Base-by-base conservation (phyloP, 2,888 invertebrate genomes). In the Dryobota labecula region DNA sequence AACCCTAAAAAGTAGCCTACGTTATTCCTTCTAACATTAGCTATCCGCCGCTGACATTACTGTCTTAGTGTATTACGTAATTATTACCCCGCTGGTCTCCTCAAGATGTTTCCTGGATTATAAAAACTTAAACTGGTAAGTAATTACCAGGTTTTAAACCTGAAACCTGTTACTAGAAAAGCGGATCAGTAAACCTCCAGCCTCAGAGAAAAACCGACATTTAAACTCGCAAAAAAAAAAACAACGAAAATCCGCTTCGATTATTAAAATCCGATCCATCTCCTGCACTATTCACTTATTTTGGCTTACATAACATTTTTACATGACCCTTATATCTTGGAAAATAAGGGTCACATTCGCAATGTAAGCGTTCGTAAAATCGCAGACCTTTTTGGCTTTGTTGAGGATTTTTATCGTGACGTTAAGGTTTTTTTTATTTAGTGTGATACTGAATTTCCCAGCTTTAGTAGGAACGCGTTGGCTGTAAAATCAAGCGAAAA, bases 341-440 rank as follows among this genome's bases (percentile, higher is more conserved):
- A 78, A 27, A 58, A 84, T 89, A 90, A 84, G 82, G 90, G 84
- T 82, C 82, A 89, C 84, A 88, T 86, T 86, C 75, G 72, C 73
- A 78, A 67, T 82, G 80, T 77, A 85, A 84, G 76, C 79, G 77
- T 70, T 73, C 68, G 76, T 69, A 86, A 87, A 87, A 86, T 86
- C 80, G 83, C 76, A 84, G 83, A 86, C 84, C 84, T 87, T 87
- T 88, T 86, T 78, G 88, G 87, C 89, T 92, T 92, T 92, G 91
- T 92, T 90, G 90, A 82, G 88, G 87, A 88, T 87, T 92, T 91
- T 92, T 92, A 92, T 92, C 89, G 91, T 84, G 82, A 87, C 89
- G 89, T 89, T 90, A 87, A 88, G 88, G 91, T 88, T 90, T 90
- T 92, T 83, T 90, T 91, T 92, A 91, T 92, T 91, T 89, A 90